Evolutionary conservation across 2,888 invertebrate species (phyloP), one percentile per base, ranked within the genome.

Genomic region (Zygogramma bicolorata): DNA sequence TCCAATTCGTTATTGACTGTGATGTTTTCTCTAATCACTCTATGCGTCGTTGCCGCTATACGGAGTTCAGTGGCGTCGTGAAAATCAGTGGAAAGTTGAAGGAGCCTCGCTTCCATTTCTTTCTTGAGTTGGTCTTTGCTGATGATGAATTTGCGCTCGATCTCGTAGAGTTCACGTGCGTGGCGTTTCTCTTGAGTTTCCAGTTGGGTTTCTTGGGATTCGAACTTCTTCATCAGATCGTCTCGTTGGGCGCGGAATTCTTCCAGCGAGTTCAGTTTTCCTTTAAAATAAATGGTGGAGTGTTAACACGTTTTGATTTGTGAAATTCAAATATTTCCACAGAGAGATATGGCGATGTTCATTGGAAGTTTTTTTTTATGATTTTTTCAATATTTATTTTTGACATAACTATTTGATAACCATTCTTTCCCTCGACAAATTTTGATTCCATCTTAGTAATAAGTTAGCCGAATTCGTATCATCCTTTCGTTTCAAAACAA

Each of bases 221-320:
- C 94, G 84, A 94, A 96, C 84, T 95, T 96, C 77, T 91, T 90
- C 91, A 96, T 92, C 60, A 97, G 88, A 74, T 96, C 93, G 76
- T 96, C 94, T 74, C 95, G 90, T 78, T 96, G 95, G n/a, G 93
- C 89, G 78, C 96, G 90, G 87, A 97, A 97, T 81, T 97, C 97
- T 86, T 97, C 97, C 74, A 97, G 86, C 0, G 97, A 93, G 81
- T 95, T 96, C 8, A 97, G 86, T 88, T 97, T 97, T n/a, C 81
- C 81, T 81, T 42, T 29, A 75, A 74, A 62, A 60, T 57, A 75
- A 61, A 63, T n/a, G 67, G 70, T 29, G 18, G 2, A 3, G 2
- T 42, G n/a, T n/a, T n/a, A n/a, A n/a, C 4, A 58, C 27, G 7
- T 10, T 25, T 8, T 42, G n/a, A n/a, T n/a, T n/a, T n/a, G n/a